Evolutionary conservation across 2,797 vertebrate species (phyloP), one percentile per base, ranked within the genome.

Genomic region (Hydrocynus forskahlii): DNA sequence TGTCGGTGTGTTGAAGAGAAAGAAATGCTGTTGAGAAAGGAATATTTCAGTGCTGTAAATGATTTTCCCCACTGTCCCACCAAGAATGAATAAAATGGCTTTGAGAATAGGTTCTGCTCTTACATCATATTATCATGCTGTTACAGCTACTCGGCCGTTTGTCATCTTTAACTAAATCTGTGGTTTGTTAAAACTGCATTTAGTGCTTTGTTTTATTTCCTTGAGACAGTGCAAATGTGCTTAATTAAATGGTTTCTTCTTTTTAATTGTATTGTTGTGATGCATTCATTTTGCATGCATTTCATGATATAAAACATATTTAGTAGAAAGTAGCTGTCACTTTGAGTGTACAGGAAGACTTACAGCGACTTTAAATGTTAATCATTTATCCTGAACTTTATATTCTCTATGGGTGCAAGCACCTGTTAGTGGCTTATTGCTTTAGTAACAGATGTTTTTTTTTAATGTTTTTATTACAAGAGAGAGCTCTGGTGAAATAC

Each of bases 351-450:
- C 43, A 54, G 66, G 50, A 43, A 68, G 77, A 74, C 0, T 45
- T 59, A 17, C 38, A 4, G 4, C 4, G 60, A 45, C n/a, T 54
- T 0, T 43, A n/a, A 19, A 66, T 6, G 29, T 68, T 70, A 80
- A 70, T 83, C 60, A 79, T 67, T 83, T 10, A 71, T 83, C 81
- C n/a, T 43, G 19, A 21, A 25, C 40, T 16, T n/a, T 63, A 40
- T 74, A 25, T 66, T 57, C 64, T 77, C 50, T 50, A 50, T 52
- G 10, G 71, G 81, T 64, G 43, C 79, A 59, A 74, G 67, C 76
- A 81, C 73, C 72, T 81, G 81, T 83, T 81, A 83, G 76, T 81
- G 60, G 50, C 75, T 60, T 85, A 81, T 85, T 81, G 72, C 78
- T 12, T 45, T 76, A 50, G 55, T 67, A 81, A 76, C 78, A 83